Evolutionary conservation across 1,140 invertebrate species (phyloP), one percentile per base, ranked within the genome.

Genomic region (Macrocentrus cingulum): DNA sequence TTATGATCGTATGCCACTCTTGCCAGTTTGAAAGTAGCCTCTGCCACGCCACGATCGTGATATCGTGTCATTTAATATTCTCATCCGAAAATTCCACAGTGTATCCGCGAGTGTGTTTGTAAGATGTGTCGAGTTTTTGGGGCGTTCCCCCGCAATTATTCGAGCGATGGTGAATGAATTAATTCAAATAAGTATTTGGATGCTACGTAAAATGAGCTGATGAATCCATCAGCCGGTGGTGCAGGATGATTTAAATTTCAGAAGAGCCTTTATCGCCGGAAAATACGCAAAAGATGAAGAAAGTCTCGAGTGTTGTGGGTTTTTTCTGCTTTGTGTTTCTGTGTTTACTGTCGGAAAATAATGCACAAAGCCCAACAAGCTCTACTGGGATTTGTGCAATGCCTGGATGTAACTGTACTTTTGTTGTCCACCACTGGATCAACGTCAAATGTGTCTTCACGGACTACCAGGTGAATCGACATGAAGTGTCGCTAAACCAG

Each of bases 361-460:
- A 48, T 61, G 56, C 64, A 62, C 56, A 61, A 53, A 55, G 52
- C 37, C 51, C 70, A 13, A 3, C 64, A 59, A 66, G 44, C n/a
- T 66, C 71, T 18, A 59, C 67, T n/a, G 77, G 75, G 41, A 77
- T 86, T 61, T 87, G 85, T 67, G 75, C 80, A 16, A 76, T 82
- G 64, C 69, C 79, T 34, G 84, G 79, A 65, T 88, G 86, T 71
- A 80, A 81, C 56, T 88, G 85, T 66, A 80, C 79, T 34, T 72
- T 81, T 25, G 81, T 77, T 25, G 76, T 77, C 32, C 80, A 83
- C 46, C 80, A 75, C 23, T 86, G 85, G 84, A 81, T 82, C 61
- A 82, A 76, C 62, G 79, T 87, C 65, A 87, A 85, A 74, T 88
- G 86, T 69, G 81, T 83, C 60, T 82, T 87, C 63, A 72, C 79